A percentile compares a stretch with the other conserved stretches of the same genome.
These are phyloP conservation scores for Formica exsecta DNA, from an alignment of 1,140 invertebrate species.

Conservation along the genomic window DNA sequence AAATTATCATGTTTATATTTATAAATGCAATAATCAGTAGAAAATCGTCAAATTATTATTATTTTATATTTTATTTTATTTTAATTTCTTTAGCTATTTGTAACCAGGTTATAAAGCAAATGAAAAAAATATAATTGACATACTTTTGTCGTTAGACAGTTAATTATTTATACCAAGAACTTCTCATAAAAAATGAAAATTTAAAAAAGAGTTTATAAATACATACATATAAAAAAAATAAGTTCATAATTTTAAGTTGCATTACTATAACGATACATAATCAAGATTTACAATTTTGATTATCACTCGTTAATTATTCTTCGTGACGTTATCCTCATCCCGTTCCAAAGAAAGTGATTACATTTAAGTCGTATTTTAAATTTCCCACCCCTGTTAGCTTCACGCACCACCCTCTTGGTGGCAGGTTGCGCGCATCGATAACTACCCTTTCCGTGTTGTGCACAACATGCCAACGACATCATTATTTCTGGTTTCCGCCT, in stretches of 20 bases:
- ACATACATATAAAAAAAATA: neutral
- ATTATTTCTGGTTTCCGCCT: slow-evolving; percentile 1
- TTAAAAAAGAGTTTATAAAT: neutral
- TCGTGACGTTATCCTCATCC: slow-evolving; percentile 8
- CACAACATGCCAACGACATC: slow-evolving; percentile 57
- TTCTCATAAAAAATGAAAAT: neutral
- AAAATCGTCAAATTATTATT: neutral
- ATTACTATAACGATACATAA: neutral
- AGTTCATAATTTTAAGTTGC: neutral
- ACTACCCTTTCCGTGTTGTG: slow-evolving; percentile 65
- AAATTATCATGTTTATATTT: neutral
- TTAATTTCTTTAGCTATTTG: neutral
- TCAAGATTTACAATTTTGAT: neutral
- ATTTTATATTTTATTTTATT: neutral
- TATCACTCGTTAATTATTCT: neutral
- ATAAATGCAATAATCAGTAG: neutral
- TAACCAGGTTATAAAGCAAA: neutral
- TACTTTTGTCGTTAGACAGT: neutral
- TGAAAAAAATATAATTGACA: neutral
- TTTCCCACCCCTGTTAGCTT: slow-evolving; percentile 68
- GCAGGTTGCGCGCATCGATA: slow-evolving; percentile 75
- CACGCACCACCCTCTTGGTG: slow-evolving; percentile 75
- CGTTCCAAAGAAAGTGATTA: slow-evolving; percentile 34
- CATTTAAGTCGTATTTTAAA: slow-evolving; percentile 73
- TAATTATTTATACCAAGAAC: neutral